Conservation (phyloP, 1,140 invertebrate species). For the Drosophila triauraria region DNA sequence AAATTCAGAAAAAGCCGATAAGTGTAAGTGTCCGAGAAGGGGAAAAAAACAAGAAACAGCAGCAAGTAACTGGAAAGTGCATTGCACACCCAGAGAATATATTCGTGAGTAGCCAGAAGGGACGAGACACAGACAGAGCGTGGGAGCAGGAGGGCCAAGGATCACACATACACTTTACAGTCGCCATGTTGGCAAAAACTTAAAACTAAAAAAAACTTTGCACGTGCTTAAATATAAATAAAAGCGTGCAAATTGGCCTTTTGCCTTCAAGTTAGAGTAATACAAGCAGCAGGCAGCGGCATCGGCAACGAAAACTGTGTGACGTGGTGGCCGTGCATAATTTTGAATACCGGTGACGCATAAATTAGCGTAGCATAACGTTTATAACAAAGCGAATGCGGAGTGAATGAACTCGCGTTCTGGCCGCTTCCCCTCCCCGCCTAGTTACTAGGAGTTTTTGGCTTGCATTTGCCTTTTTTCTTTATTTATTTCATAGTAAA, state of each 20-base stretch:
- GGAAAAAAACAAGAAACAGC: background rate
- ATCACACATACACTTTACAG: slow-evolving; percentile 24
- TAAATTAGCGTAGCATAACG: slow-evolving; percentile 18
- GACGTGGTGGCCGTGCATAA: slow-evolving; percentile 31
- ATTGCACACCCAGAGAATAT: slow-evolving; percentile 3
- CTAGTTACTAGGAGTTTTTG: background rate
- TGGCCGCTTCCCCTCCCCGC: background rate
- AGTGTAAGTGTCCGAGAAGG: slow-evolving; percentile 49
- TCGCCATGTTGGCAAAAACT: slow-evolving; percentile 71
- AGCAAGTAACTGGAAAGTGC: slow-evolving; percentile 1
- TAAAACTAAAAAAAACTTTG: slow-evolving; percentile 1
- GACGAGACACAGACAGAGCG: background rate
- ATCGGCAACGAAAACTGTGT: slow-evolving; percentile 1
- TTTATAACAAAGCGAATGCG: slow-evolving; percentile 11
- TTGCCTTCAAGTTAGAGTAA: background rate
- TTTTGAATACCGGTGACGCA: slow-evolving; percentile 23
- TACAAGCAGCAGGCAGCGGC: background rate
- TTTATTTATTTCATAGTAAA: slow-evolving; percentile 17
- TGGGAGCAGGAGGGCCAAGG: slow-evolving; percentile 2
- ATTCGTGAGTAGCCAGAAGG: slow-evolving; percentile 15
- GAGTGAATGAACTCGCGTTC: slow-evolving; percentile 20
- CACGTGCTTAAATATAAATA: slow-evolving; percentile 42
- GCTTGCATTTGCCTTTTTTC: background rate
- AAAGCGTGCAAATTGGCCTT: slow-evolving; percentile 9
- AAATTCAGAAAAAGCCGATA: slow-evolving; percentile 28